A percentile compares a stretch with the other conserved stretches of the same genome.
phyloP scores from a whole-genome alignment of 2,888 invertebrate species.

The Stramonita haemastoma region DNA sequence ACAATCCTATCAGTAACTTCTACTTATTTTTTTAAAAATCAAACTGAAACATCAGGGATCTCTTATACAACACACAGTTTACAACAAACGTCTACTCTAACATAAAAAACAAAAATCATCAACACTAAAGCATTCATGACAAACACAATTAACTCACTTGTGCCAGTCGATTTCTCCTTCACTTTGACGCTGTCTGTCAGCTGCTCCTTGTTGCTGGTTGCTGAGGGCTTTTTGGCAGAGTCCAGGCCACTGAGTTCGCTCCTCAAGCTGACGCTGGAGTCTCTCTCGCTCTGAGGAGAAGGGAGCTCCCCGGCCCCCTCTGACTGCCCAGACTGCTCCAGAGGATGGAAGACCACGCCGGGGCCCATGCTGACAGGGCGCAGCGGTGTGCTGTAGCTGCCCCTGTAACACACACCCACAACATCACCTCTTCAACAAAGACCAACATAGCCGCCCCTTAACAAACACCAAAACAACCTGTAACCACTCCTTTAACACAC shows the following conservation, averaged over 20 bases:
- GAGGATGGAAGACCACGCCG: constrained; percentile 68
- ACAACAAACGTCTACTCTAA: background rate
- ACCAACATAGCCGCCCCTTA: no score
- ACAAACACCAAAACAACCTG: no score
- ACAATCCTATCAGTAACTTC: background rate
- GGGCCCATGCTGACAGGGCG: constrained; percentile 67
- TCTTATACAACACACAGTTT: background rate
- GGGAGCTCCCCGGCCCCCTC: constrained; percentile 73
- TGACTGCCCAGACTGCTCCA: constrained; percentile 47
- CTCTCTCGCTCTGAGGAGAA: constrained; percentile 70
- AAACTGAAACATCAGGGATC: background rate
- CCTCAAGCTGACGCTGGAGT: constrained; percentile 73
- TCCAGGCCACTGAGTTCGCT: constrained; percentile 74
- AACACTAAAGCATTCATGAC: constrained; percentile 24
- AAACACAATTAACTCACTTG: constrained; percentile 63
- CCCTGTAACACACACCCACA: constrained; percentile 46
- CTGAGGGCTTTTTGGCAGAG: constrained; percentile 51
- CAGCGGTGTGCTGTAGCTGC: constrained; percentile 70
- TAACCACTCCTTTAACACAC: no score
- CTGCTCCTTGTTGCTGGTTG: constrained; percentile 72
- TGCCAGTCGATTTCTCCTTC: constrained; percentile 65
- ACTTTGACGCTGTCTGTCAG: constrained; percentile 68
- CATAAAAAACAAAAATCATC: background rate
- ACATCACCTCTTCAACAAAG: no score
- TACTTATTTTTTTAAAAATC: background rate